Evolutionary conservation across 2,888 invertebrate genomes (phyloP).

Genomic region (Crocallis elinguaria): DNA sequence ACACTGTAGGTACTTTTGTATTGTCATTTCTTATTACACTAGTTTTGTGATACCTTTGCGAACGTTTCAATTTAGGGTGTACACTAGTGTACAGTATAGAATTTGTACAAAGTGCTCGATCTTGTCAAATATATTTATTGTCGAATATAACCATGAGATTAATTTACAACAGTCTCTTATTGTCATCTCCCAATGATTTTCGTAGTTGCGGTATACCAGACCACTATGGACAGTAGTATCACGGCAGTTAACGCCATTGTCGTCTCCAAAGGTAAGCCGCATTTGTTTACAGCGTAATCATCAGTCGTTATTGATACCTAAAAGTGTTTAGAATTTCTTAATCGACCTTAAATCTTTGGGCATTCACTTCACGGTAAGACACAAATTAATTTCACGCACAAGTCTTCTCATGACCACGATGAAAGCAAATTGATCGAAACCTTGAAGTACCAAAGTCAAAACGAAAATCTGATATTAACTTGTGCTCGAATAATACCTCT

Average conservation of each 20-base stretch:
- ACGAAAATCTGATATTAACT: no score
- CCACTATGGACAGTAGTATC: conserved; percentile 46
- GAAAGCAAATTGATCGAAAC: no score
- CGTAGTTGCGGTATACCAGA: conserved; percentile 42
- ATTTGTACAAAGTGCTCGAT: conserved; percentile 80
- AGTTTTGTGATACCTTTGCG: conserved; percentile 17
- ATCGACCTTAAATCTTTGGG: background rate
- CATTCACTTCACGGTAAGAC: no score
- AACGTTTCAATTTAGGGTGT: conserved; percentile 39
- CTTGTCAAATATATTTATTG: conserved; percentile 84
- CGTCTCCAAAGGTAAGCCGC: conserved; percentile 65
- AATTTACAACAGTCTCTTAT: conserved; percentile 47
- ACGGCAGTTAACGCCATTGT: conserved; percentile 61
- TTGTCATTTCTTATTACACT: background rate
- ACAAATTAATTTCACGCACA: no score
- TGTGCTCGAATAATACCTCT: no score
- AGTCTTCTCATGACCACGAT: no score
- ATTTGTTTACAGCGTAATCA: conserved; percentile 63
- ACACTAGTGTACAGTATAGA: conserved; percentile 47
- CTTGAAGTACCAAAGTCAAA: no score
- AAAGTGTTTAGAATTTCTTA: conserved; percentile 27
- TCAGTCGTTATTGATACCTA: conserved; percentile 66
- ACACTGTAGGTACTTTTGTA: background rate
- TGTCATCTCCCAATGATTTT: conserved; percentile 48
- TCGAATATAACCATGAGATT: conserved; percentile 75